Conservation (phyloP, 2,797 vertebrate species). For the Melanotaenia trifasciata region DNA sequence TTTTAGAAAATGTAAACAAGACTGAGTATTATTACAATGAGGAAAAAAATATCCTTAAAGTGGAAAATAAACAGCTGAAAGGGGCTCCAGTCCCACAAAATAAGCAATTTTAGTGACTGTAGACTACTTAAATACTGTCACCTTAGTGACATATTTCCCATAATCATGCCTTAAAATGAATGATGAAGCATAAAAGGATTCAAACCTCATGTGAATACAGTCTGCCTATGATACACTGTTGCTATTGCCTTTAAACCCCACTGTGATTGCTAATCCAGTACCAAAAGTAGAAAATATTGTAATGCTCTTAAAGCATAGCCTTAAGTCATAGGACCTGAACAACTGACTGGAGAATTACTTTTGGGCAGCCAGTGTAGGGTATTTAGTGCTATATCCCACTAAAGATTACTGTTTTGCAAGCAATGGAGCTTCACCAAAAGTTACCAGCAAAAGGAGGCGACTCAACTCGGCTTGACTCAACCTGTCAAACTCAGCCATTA, state of each 20-base stretch:
- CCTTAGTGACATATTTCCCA: not conserved
- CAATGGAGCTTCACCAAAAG: not conserved
- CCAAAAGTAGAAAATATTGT: not conserved
- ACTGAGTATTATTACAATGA: slow-evolving; percentile 1
- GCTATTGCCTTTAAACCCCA: not conserved
- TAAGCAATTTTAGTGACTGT: not conserved
- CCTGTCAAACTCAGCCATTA: too few relatives aligned
- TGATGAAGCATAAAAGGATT: not conserved
- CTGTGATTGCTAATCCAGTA: not conserved
- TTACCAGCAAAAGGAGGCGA: not conserved
- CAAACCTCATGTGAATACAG: not conserved
- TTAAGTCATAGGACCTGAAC: not conserved
- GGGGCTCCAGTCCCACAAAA: not conserved
- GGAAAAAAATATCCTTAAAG: not conserved
- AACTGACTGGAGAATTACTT: not conserved
- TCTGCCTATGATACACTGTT: not conserved
- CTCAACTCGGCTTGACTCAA: too few relatives aligned
- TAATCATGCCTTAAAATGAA: not conserved
- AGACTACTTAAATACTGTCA: not conserved
- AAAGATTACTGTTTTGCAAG: not conserved
- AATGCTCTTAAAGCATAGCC: not conserved
- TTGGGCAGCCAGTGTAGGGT: not conserved
- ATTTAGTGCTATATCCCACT: not conserved
- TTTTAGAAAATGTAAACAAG: not conserved
- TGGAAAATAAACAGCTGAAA: not conserved